Evolutionary conservation across 1,140 invertebrate genomes (phyloP), one percentile per base, ranked within the genome.

Genomic region (Orchestia grillus): DNA sequence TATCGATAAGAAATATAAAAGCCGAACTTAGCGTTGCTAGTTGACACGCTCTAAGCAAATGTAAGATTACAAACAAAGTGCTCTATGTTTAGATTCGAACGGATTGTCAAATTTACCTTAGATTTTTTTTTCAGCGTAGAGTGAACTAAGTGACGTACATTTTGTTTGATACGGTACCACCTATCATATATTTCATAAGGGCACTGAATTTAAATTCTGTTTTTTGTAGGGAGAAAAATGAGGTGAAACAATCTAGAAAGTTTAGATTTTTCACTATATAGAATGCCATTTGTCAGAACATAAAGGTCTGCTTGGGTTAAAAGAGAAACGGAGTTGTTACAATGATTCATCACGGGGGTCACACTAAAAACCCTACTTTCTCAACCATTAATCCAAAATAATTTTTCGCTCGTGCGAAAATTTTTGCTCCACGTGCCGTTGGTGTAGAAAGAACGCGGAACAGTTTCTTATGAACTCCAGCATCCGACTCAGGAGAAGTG

Each of bases 391-490:
- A 53, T 19, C 28, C 28, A 77, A 28, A 77, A 23, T 15, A 36
- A 77, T 19, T 19, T 77, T 19, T 77, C 11, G 11, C 1, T 77
- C 3, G 28, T 36, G 28, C 62, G 28, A 36, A 77, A 36, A 77
- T 19, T 77, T 77, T 77, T 77, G 28, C 28, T 36, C 15, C 28
- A 15, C 62, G 62, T 19, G 62, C 62, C 62, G 62, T 19, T 28
- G 62, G 62, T 77, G 62, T 23, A 77, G 62, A 77, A 77, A 77
- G 62, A 77, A 77, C 62, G 62, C 62, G 62, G 62, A 77, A 77
- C 62, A 77, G 62, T 77, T 77, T 77, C 62, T 77, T 77, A 77
- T 77, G 62, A 77, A 77, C 62, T 77, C 62, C 62, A 77, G 62
- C 62, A 77, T 77, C 62, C 62, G 62, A 77, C 62, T 77, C 62